phyloP scores from a whole-genome alignment of 53 echinoderm and acorn worm genomes.

The Zoroaster sp. region DNA sequence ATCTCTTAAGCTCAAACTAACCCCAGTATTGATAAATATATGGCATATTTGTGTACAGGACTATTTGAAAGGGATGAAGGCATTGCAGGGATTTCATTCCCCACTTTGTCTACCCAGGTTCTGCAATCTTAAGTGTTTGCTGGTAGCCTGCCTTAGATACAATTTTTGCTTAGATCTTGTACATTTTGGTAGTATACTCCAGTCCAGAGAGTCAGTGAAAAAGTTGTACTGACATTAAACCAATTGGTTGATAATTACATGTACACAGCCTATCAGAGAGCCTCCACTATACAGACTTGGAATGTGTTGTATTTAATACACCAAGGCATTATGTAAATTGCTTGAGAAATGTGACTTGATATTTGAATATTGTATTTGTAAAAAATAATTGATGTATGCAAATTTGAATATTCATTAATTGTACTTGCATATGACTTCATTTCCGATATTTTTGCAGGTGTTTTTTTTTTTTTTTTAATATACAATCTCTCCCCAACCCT shows the following conservation, averaged over 20 bases:
- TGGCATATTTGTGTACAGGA: too few relatives aligned
- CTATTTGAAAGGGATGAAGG: too few relatives aligned
- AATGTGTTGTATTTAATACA: not conserved
- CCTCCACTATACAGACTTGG: not conserved
- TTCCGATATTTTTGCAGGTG: not conserved
- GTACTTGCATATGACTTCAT: not conserved
- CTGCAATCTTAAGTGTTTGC: too few relatives aligned
- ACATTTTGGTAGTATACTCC: not conserved
- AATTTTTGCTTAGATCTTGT: too few relatives aligned
- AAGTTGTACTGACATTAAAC: too few relatives aligned
- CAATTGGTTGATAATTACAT: too few relatives aligned
- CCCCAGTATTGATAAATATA: too few relatives aligned
- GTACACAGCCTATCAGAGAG: not conserved
- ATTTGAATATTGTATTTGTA: not conserved
- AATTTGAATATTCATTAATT: slow-evolving; percentile 10
- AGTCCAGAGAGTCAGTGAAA: not conserved
- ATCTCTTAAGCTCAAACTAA: too few relatives aligned
- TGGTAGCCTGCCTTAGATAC: not conserved
- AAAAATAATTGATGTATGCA: not conserved
- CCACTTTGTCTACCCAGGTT: too few relatives aligned
- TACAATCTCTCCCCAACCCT: not conserved
- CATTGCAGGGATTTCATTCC: too few relatives aligned
- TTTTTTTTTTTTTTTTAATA: not conserved
- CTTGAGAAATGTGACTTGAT: not conserved
- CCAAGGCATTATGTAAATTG: not conserved